Percentiles rank a stretch among this genome's conserved stretches.
phyloP scores from a whole-genome alignment of 2,113 vertebrate genomes.

The Labeo catla region DNA sequence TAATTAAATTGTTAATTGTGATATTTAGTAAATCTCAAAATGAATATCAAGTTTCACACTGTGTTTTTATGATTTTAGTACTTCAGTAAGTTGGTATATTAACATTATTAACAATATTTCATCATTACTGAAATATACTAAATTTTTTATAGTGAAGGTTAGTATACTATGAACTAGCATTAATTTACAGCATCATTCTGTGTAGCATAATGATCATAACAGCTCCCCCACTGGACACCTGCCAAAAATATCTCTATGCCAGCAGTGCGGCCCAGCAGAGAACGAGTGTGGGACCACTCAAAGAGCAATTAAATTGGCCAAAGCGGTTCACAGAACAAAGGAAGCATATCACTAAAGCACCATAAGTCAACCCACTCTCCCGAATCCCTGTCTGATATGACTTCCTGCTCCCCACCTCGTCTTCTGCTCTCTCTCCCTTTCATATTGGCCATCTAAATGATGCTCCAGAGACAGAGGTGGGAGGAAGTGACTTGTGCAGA shows the following conservation, averaged over 20 bases:
- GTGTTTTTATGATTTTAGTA: too few species aligned
- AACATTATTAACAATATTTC: not conserved
- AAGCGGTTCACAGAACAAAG: conserved; percentile 5
- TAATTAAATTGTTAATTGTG: too few species aligned
- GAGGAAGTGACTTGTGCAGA: conserved; percentile 24
- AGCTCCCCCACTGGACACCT: not conserved
- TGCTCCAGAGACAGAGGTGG: conserved; percentile 11
- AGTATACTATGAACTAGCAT: not conserved
- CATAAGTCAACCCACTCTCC: conserved; percentile 31
- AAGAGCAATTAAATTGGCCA: not conserved
- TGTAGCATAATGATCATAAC: not conserved
- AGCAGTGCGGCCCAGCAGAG: conserved; percentile 12
- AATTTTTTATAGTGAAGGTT: not conserved
- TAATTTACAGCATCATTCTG: not conserved
- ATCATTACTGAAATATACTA: not conserved
- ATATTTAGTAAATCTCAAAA: too few species aligned
- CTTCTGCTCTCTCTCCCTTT: conserved; percentile 1
- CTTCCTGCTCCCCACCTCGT: not conserved
- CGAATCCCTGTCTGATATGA: conserved; percentile 18
- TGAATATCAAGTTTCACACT: too few species aligned
- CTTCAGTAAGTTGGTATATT: too few species aligned
- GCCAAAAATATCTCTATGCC: conserved; percentile 24
- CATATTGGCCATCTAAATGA: conserved; percentile 8
- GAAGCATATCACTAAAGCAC: not conserved
- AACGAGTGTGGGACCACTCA: not conserved